Percentiles rank a stretch among this genome's conserved stretches.
Evolutionary conservation across 2,797 vertebrate species (phyloP).

Genomic region (Melanitta fusca): DNA sequence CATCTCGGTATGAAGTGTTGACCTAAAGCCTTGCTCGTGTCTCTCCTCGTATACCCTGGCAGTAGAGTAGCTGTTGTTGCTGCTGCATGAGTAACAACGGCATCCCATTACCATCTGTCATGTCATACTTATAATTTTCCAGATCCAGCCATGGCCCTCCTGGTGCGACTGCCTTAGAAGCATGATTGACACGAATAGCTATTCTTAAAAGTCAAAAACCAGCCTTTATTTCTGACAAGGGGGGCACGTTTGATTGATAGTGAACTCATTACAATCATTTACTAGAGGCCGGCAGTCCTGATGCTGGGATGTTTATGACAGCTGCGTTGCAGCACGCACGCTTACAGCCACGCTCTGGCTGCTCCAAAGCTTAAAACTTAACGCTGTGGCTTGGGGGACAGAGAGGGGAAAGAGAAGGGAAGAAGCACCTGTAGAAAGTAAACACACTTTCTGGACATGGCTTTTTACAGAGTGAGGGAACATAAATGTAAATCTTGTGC

Average conservation of each 20-base stretch:
- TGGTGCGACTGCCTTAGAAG: not conserved
- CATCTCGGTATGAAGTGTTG: not conserved
- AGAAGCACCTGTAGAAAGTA: not conserved
- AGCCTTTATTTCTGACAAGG: constrained; percentile 29
- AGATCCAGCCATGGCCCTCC: not conserved
- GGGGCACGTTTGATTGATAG: not conserved
- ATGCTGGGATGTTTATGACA: constrained; percentile 9
- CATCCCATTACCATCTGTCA: constrained; percentile 50
- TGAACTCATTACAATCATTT: constrained; percentile 28
- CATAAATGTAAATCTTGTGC: not conserved
- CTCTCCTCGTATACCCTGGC: constrained; percentile 13
- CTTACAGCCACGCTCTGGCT: not conserved
- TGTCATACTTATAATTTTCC: constrained; percentile 5
- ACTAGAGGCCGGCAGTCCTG: not conserved
- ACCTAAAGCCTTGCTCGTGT: constrained; percentile 24
- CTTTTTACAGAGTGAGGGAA: not conserved
- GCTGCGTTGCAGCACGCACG: not conserved
- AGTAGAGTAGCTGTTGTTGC: constrained; percentile 7
- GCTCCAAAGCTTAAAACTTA: not conserved
- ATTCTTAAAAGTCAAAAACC: constrained; percentile 26
- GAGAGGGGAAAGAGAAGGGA: not conserved
- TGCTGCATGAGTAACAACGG: constrained; percentile 3
- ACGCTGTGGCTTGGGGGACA: accelerated
- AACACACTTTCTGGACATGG: not conserved
- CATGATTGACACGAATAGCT: constrained; percentile 38